Evolutionary conservation across 2,113 vertebrate genomes (phyloP), one percentile per base, ranked within the genome.

Genomic region (Ginglymostoma cirratum): DNA sequence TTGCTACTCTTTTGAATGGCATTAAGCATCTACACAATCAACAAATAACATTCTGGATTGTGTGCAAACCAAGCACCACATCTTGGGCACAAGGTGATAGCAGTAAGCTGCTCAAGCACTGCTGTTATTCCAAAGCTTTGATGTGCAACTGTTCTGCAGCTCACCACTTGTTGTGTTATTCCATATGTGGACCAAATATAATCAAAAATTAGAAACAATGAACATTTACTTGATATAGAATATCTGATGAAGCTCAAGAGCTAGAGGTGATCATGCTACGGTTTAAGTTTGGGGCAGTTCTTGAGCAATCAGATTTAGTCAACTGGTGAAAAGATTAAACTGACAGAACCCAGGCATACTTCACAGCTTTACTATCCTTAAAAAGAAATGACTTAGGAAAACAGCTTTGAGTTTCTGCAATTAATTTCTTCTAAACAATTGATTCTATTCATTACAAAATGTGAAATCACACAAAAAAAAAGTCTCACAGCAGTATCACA

Each of bases 81-180:
- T 23, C 34, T 10, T 93, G 61, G 61, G 89, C 89, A 93, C 0
- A 6, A 67, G 89, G 66, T 93, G 89, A 55, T 34, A 93, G 61
- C 65, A 61, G 67, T 93, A 67, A n/a, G 55, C 15, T 61, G 52
- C 87, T 92, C 52, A n/a, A 92, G 87, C 61, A n/a, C 2, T 93
- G 89, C 17, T 93, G 34, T 65, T 92, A 66, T 66, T 66, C 6
- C 89, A 92, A 92, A 5, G 34, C 89, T 93, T 93, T 93, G 89
- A 93, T 93, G 89, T 67, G n/a, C 17, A 93, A 93, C 89, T 65
- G 61, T 23, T 6, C 10, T 67, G 17, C n/a, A 93, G 38, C 34
- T 34, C 27, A 89, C 48, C 86, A 90, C 48, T 23, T 66, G 87
- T 34, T 23, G n/a, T 65, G 21, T 65, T 38, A 93, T 8, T 7